Base-by-base conservation (phyloP, 2,113 vertebrate species). In the Urocitellus parryii region DNA sequence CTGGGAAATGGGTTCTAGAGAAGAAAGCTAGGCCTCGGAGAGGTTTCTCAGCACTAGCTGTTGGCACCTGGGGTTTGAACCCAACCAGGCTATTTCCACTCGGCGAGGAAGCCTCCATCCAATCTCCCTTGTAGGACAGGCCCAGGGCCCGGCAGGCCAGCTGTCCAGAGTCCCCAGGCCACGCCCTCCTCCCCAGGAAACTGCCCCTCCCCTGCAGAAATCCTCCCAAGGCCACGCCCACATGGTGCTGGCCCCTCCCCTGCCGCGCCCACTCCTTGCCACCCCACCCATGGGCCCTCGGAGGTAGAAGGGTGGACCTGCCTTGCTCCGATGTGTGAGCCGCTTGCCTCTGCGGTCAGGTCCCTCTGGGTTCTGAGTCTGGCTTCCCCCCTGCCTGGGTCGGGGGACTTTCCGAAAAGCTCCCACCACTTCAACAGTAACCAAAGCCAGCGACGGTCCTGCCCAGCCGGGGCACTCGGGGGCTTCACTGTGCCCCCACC, bases 281-380 rank as follows among this genome's bases (percentile, higher is more conserved):
- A 29, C 8, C 18, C n/a, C 70, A 1, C 72, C 58, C 68, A 56
- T 0, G 7, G 56, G 7, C 63, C 58, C 5, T 13, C 13, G 4
- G 4, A 67, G 74, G 45, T 5, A 4, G 7, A 12, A 39, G 0
- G 11, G 29, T 0, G 56, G 37, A n/a, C 12, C 1, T 0, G 65
- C 37, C 0, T 3, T 2, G 13, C 20, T 42, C 9, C 37, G 25
- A 10, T 53, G 63, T 22, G 22, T 9, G 4, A 2, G 2, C 14
- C 2, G 24, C 18, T 17, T 2, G 32, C 24, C 22, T 42, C 63
- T 37, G n/a, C 24, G 22, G 6, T 4, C 78, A 17, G 67, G 37
- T 7, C 65, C 37, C 45, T 3, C 53, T 4, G 0, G 42, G 32
- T 51, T 48, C n/a, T n/a, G 0, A 29, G 48, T 14, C 4, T 9